Percentiles rank a stretch among this genome's conserved stretches.
phyloP scores from a whole-genome alignment of 2,888 invertebrate species.

The Drosophila mimica region DNA sequence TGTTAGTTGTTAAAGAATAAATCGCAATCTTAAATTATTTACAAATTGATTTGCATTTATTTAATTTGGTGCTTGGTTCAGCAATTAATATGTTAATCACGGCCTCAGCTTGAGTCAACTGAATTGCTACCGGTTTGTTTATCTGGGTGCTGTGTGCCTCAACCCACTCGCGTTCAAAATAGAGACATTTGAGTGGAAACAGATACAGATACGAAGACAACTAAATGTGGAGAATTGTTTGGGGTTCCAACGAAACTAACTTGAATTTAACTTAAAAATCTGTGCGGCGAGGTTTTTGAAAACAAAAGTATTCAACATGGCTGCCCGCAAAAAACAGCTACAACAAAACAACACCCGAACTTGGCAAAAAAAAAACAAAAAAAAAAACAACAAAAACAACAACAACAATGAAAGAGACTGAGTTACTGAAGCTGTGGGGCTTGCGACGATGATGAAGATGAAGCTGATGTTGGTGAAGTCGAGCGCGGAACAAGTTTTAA shows the following conservation, averaged over 20 bases:
- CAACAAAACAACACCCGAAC: conserved; percentile 38
- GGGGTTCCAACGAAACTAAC: conserved; percentile 46
- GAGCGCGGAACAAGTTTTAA: conserved; percentile 77
- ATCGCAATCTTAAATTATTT: neutral
- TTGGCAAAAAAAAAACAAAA: conserved; percentile 24
- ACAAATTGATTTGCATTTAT: conserved; percentile 25
- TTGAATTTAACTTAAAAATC: conserved; percentile 57
- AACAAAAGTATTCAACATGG: conserved; percentile 82
- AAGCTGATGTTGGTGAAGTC: conserved; percentile 63
- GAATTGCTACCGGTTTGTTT: conserved; percentile 40
- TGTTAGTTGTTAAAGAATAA: neutral
- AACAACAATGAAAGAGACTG: conserved; percentile 28
- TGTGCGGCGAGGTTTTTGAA: conserved; percentile 62
- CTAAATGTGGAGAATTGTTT: conserved; percentile 35
- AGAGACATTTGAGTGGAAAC: conserved; percentile 36
- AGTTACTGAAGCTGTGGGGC: conserved; percentile 30
- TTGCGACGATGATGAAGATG: conserved; percentile 52
- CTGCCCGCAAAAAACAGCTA: conserved; percentile 69
- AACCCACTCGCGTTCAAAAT: conserved; percentile 35
- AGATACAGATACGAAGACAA: conserved; percentile 16
- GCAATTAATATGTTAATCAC: conserved; percentile 36
- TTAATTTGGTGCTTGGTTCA: conserved; percentile 9
- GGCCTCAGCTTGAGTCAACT: conserved; percentile 4
- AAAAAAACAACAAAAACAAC: conserved; percentile 27
- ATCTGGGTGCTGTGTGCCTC: conserved; percentile 4